phyloP scores from a whole-genome alignment of 1,140 invertebrate genomes.

The Pseudoatta argentina region DNA sequence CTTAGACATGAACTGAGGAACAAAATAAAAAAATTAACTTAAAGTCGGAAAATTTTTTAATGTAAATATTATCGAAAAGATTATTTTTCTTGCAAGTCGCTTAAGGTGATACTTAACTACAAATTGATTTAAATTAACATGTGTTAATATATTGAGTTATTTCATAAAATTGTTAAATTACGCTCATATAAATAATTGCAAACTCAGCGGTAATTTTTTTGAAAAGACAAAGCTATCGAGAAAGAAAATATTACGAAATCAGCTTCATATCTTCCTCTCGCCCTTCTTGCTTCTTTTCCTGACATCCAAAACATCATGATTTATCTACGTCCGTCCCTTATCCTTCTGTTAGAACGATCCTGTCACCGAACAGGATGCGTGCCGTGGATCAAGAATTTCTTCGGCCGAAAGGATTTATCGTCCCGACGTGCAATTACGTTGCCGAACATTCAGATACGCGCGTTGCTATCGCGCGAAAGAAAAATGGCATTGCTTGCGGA shows the following conservation, averaged over 20 bases:
- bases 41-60: neutral
- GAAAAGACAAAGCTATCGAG: slow-evolving; percentile 44
- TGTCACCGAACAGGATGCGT: slow-evolving; percentile 66
- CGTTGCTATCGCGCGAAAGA: slow-evolving; percentile 42
- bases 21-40: neutral
- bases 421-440: slow-evolving; percentile 68
- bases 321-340: slow-evolving; percentile 73
- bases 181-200: slow-evolving; percentile 1
- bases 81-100: neutral
- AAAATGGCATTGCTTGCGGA: slow-evolving; percentile 8
- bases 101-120: neutral
- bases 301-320: slow-evolving; percentile 68
- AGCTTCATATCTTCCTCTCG: neutral
- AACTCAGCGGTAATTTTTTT: slow-evolving; percentile 9
- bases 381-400: slow-evolving; percentile 73
- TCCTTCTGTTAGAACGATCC: slow-evolving; percentile 66
- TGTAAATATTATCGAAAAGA: neutral
- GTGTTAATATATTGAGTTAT: neutral
- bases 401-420: slow-evolving; percentile 65
- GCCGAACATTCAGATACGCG: slow-evolving; percentile 49
- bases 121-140: slow-evolving; percentile 5
- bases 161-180: neutral
- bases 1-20: neutral
- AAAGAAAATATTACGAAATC: slow-evolving; percentile 56
- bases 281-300: neutral